These are phyloP conservation scores for Zingel zingel DNA, from an alignment of 2,113 vertebrate genomes.

Conservation along the genomic window DNA sequence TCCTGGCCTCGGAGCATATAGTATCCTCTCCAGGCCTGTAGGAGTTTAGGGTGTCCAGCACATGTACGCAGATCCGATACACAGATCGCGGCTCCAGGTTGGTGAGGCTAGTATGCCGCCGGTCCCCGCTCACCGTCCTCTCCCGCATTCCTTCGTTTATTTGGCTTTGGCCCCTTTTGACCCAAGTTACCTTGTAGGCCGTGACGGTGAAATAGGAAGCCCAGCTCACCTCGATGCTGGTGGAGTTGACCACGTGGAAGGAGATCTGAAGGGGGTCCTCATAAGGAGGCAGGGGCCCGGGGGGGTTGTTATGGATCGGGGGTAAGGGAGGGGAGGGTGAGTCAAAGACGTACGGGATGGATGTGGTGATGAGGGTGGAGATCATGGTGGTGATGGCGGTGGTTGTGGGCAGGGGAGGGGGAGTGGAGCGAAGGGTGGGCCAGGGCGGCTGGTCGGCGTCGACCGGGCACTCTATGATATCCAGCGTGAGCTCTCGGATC, in stretches of 20 bases:
- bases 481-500: conserved; percentile 94
- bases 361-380: conserved; percentile 70
- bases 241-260: conserved; percentile 92
- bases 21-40: conserved; percentile 93
- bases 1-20: conserved; percentile 88
- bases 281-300: conserved; percentile 85
- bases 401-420: conserved; percentile 75
- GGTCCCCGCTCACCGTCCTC: conserved; percentile 91
- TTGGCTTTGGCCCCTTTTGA: conserved; percentile 94
- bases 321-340: conserved; percentile 76
- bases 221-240: conserved; percentile 94
- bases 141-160: conserved; percentile 93
- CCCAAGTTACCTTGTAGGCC: conserved; percentile 97
- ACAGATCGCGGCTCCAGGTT: conserved; percentile 92
- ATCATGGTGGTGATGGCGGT: conserved; percentile 61
- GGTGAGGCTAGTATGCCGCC: conserved; percentile 87
- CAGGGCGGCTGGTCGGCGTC: conserved; percentile 76
- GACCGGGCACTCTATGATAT: conserved; percentile 92
- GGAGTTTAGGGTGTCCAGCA: conserved; percentile 92
- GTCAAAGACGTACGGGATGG: conserved; percentile 68
- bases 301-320: conserved; percentile 83
- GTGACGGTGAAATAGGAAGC: conserved; percentile 91
- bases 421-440: conserved; percentile 83
- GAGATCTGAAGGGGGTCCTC: conserved; percentile 91
- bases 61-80: conserved; percentile 95